A percentile compares a stretch with the other conserved stretches of the same genome.
Evolutionary conservation across 2,113 vertebrate species (phyloP).

Genomic region (Pelodiscus sinensis): DNA sequence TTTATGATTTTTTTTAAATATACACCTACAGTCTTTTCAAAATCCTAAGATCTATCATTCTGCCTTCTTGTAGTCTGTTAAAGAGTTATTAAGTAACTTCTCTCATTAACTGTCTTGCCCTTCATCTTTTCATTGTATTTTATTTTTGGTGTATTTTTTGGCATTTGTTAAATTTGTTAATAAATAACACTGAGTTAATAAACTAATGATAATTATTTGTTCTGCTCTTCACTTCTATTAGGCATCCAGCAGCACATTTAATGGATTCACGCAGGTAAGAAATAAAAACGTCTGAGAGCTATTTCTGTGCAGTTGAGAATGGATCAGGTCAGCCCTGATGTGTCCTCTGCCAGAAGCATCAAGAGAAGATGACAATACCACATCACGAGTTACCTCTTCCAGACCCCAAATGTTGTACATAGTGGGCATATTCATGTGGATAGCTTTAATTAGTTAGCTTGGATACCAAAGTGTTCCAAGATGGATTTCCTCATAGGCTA

Average conservation of each 20-base stretch:
- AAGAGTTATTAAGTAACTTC: conserved; percentile 45
- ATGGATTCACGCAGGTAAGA: conserved; percentile 90
- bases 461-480: no score
- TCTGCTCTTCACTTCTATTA: conserved; percentile 78
- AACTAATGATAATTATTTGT: conserved; percentile 45
- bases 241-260: conserved; percentile 85
- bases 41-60: neutral
- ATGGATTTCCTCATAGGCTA: neutral
- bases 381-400: neutral
- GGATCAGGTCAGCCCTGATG: neutral
- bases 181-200: conserved; percentile 26
- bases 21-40: neutral
- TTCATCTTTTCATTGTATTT: conserved; percentile 40
- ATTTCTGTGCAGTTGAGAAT: neutral
- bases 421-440: neutral
- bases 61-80: conserved; percentile 68
- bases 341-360: neutral
- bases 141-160: conserved; percentile 41
- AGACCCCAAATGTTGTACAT: neutral
- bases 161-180: conserved; percentile 31
- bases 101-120: conserved; percentile 29
- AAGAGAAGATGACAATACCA: neutral
- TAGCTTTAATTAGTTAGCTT: neutral
- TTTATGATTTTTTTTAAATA: neutral
- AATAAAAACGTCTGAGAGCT: neutral